A percentile compares a stretch with the other conserved stretches of the same genome.
Conservation (phyloP, 2,797 vertebrate species). For the Benthosema pterotum region DNA sequence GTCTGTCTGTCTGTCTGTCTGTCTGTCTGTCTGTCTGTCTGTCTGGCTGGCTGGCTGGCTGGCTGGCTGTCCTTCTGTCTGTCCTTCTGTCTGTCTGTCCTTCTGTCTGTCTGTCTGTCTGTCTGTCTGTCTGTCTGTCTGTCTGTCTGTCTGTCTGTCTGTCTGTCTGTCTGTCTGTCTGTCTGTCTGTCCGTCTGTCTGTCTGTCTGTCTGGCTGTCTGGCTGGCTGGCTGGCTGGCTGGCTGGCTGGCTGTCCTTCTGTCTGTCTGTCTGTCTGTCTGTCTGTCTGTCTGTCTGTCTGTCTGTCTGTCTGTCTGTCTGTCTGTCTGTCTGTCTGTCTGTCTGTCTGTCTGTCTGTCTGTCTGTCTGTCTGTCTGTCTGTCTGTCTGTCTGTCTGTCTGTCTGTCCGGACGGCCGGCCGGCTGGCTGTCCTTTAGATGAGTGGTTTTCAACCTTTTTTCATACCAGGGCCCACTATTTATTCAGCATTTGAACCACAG, state of each 20-base stretch:
- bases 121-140: background rate
- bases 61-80: no score
- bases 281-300: background rate
- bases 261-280: background rate
- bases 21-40: background rate
- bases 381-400: conserved; percentile 8
- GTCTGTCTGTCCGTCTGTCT: no score
- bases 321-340: background rate
- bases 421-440: no score
- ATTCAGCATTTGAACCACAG: no score
- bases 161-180: conserved; percentile 4
- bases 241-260: conserved; percentile 13
- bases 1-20: background rate
- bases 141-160: no score
- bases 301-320: conserved; percentile 59
- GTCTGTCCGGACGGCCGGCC: no score
- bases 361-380: background rate
- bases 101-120: no score
- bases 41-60: conserved; percentile 5
- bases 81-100: no score
- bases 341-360: background rate
- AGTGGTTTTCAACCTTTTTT: no score
- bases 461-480: no score
- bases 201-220: no score
- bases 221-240: no score